Conservation (phyloP, 2,113 vertebrate species). For the Sarotherodon lohbergeri region DNA sequence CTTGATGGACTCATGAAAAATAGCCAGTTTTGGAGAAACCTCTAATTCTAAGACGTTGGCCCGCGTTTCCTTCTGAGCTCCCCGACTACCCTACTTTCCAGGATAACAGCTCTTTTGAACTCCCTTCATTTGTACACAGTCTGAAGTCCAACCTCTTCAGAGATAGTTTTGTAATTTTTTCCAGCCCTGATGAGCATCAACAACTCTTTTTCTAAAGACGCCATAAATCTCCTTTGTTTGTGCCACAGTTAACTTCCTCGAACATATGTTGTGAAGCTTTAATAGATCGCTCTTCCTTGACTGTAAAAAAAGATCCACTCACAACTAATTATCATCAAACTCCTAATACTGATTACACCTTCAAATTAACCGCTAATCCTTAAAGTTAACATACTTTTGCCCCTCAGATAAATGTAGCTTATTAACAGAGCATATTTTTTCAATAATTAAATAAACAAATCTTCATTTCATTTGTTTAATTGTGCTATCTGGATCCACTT, state of each 20-base stretch:
- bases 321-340: neutral
- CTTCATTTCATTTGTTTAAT: neutral
- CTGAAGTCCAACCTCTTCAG: neutral
- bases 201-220: neutral
- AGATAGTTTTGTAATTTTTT: neutral
- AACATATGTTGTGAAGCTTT: neutral
- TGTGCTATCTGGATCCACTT: neutral
- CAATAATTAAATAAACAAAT: neutral
- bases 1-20: neutral
- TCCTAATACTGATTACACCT: neutral
- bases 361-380: neutral
- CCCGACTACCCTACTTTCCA: rapidly evolving
- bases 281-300: neutral
- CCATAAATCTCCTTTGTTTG: neutral
- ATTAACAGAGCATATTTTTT: neutral
- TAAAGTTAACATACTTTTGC: neutral
- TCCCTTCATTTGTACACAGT: neutral
- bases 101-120: neutral
- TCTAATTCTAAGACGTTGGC: neutral
- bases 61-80: neutral
- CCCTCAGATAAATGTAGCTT: neutral
- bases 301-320: neutral
- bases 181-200: neutral
- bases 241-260: neutral
- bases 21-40: neutral